Conservation (phyloP, 37 sponge, comb jelly and placozoan species). For the Diacarnus erythraeanus region DNA sequence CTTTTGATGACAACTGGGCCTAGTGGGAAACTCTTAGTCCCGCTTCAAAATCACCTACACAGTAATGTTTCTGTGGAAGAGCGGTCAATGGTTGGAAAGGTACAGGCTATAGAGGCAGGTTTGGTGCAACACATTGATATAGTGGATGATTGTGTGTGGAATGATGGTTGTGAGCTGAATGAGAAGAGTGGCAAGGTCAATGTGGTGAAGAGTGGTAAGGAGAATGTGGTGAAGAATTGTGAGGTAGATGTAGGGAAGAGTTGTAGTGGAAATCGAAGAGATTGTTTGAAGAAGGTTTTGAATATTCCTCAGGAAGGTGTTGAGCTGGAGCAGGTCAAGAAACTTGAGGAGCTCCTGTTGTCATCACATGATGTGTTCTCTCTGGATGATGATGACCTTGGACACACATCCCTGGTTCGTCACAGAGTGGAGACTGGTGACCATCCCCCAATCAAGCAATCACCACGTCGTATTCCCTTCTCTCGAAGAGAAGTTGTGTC, state of each 20-base stretch:
- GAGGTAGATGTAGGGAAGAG: neutral
- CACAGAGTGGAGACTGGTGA: constrained; percentile 33
- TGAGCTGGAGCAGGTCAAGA: neutral
- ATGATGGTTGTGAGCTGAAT: too few species aligned
- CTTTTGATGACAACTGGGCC: neutral
- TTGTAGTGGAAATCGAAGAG: neutral
- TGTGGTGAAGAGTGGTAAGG: neutral
- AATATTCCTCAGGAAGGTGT: neutral
- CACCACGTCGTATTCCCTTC: constrained; percentile 18
- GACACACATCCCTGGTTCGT: neutral
- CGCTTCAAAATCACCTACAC: neutral
- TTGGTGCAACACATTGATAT: neutral
- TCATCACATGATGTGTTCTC: constrained; percentile 40
- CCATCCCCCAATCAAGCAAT: constrained; percentile 32
- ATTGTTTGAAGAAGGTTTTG: neutral
- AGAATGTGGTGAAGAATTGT: neutral
- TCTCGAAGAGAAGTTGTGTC: neutral
- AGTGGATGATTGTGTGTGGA: too few species aligned
- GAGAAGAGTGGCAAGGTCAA: too few species aligned
- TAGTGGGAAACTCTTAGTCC: constrained; percentile 1
- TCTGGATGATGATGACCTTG: constrained; percentile 16
- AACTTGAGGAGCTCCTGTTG: neutral
- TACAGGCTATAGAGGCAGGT: neutral
- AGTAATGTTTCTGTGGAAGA: neutral
- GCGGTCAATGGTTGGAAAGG: neutral